phyloP scores from a whole-genome alignment of 30 jellyfish, hydroid and myxozoan genomes.

The Aurelia sp. region DNA sequence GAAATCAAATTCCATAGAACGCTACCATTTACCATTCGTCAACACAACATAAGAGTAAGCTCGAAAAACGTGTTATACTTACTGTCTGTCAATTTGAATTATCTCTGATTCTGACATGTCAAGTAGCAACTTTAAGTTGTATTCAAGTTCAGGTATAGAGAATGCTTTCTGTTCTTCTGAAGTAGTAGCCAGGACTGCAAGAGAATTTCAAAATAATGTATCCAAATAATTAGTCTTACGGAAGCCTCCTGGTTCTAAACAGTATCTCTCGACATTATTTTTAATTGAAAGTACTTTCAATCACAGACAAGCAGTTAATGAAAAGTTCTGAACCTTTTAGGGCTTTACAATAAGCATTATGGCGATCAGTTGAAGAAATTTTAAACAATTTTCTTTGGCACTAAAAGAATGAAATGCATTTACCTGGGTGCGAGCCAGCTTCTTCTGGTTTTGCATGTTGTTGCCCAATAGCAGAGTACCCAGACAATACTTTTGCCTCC shows the following conservation, averaged over 20 bases:
- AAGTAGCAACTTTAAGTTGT: constrained; percentile 81
- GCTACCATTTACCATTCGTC: too few relatives aligned
- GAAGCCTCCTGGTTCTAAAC: too few relatives aligned
- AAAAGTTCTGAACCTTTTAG: too few relatives aligned
- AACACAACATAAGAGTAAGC: too few relatives aligned
- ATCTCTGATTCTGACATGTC: constrained; percentile 96
- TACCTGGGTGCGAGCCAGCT: constrained; percentile 81
- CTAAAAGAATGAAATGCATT: not conserved
- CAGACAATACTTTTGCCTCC: constrained; percentile 87
- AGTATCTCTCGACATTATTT: too few relatives aligned
- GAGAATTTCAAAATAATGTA: not conserved
- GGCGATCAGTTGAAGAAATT: too few relatives aligned
- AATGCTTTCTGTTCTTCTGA: constrained; percentile 71
- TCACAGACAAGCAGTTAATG: too few relatives aligned
- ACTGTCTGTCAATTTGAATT: constrained; percentile 93
- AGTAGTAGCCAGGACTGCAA: constrained; percentile 52
- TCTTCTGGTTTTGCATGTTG: constrained; percentile 98
- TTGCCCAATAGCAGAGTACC: constrained; percentile 92
- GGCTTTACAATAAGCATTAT: too few relatives aligned
- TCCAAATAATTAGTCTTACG: too few relatives aligned
- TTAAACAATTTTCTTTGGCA: too few relatives aligned
- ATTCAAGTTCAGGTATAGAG: constrained; percentile 89
- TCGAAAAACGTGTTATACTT: not conserved
- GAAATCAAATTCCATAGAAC: too few relatives aligned
- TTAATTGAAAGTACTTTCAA: too few relatives aligned